Evolutionary conservation across 2,113 vertebrate species (phyloP).

Genomic region (Anser cygnoides): DNA sequence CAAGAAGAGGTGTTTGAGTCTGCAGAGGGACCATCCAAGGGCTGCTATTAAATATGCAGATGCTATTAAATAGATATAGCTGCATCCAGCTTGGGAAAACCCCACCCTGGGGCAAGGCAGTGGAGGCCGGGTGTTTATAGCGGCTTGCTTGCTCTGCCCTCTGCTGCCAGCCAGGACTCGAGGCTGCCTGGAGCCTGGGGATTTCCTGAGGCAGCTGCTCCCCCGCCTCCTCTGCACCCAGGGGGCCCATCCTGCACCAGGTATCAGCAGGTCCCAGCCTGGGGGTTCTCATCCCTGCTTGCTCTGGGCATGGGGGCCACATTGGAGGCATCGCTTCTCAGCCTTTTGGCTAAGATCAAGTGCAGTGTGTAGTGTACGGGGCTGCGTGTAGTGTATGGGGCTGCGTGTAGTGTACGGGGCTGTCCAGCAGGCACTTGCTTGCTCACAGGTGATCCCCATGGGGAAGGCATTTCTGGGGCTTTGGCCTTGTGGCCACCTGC

Average conservation of each 20-base stretch:
- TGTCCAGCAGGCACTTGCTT: background rate
- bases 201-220: background rate
- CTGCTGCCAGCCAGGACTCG: background rate
- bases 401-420: background rate
- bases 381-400: background rate
- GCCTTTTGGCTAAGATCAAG: no score
- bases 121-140: background rate
- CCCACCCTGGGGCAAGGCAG: accelerated
- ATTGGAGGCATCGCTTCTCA: no score
- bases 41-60: background rate
- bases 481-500: background rate
- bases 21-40: background rate
- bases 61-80: background rate
- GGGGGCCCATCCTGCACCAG: background rate
- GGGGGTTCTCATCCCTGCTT: background rate
- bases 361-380: no score
- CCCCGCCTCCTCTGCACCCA: background rate
- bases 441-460: background rate
- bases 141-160: background rate
- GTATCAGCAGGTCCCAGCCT: no score
- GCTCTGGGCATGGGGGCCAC: background rate
- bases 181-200: background rate
- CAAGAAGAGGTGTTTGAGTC: background rate
- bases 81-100: background rate
- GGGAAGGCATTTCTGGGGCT: background rate